These are phyloP conservation scores for Sarcoramphus papa DNA, from an alignment of 2,797 vertebrate genomes.

Conservation along the genomic window DNA sequence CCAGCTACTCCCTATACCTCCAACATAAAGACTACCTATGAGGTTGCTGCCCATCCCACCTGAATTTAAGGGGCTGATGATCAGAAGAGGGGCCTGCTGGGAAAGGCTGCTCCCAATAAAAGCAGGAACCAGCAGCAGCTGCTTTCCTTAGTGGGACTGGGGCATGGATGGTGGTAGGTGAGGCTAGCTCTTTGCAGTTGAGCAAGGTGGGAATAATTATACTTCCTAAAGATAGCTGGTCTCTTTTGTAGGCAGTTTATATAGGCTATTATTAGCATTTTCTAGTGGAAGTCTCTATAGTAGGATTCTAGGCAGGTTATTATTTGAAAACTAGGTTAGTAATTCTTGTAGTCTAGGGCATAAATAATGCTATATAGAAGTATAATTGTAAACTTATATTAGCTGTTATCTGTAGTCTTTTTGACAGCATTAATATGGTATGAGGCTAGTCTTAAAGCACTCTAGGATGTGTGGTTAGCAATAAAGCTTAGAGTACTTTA, in stretches of 20 bases:
- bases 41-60: accelerated
- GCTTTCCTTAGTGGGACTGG: accelerated
- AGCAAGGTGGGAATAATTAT: accelerated
- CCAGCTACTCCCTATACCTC: accelerated
- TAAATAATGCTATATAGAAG: background rate
- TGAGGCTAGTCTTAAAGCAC: background rate
- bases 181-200: accelerated
- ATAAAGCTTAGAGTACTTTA: background rate
- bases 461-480: background rate
- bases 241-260: background rate
- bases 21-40: accelerated
- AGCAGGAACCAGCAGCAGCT: background rate
- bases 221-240: accelerated
- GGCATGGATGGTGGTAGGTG: accelerated
- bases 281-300: background rate
- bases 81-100: background rate
- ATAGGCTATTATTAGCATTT: accelerated
- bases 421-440: background rate
- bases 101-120: background rate
- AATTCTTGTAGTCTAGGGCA: background rate
- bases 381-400: background rate
- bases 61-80: background rate
- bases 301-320: background rate
- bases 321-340: background rate
- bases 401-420: background rate